Evolutionary conservation across 92 coral and sea anemone species (phyloP).

Genomic region (Palythoa grandiflora): DNA sequence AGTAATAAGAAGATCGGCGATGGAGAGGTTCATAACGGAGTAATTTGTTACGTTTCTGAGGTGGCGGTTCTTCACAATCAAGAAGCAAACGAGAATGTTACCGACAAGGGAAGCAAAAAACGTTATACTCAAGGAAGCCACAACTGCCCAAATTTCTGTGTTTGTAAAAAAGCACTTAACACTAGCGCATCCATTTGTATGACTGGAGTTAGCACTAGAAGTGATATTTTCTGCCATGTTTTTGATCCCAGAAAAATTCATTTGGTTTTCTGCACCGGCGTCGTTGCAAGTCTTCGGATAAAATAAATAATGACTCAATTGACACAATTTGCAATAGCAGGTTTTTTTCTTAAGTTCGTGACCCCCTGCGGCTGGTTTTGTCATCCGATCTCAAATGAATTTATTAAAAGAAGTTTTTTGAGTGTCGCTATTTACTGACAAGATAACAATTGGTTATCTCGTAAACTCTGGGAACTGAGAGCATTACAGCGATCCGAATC

Average conservation of each 20-base stretch:
- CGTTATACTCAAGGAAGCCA: constrained; percentile 41
- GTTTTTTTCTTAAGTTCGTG: not conserved
- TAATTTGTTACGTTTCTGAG: constrained; percentile 81
- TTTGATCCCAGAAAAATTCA: not conserved
- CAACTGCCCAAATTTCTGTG: constrained; percentile 60
- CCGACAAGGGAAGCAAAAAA: constrained; percentile 75
- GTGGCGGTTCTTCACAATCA: constrained; percentile 57
- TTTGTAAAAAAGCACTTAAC: constrained; percentile 72
- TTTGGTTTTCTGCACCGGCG: not conserved
- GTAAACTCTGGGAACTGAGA: not conserved
- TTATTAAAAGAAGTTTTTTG: not conserved
- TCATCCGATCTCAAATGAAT: constrained; percentile 6
- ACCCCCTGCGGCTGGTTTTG: constrained; percentile 7
- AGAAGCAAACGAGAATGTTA: constrained; percentile 63
- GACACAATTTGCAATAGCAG: not conserved
- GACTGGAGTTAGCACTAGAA: not conserved
- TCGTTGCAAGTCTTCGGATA: not conserved
- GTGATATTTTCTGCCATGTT: not conserved
- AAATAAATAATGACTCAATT: not conserved
- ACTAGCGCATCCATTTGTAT: constrained; percentile 34
- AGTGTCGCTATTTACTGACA: not conserved
- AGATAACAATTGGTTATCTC: not conserved
- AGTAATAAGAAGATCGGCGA: constrained; percentile 79
- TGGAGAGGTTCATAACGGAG: constrained; percentile 73
- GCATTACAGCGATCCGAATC: not conserved